A percentile compares a stretch with the other conserved stretches of the same genome.
These are phyloP conservation scores for Anarsia innoxiella DNA, from an alignment of 2,888 invertebrate genomes.

Conservation along the genomic window DNA sequence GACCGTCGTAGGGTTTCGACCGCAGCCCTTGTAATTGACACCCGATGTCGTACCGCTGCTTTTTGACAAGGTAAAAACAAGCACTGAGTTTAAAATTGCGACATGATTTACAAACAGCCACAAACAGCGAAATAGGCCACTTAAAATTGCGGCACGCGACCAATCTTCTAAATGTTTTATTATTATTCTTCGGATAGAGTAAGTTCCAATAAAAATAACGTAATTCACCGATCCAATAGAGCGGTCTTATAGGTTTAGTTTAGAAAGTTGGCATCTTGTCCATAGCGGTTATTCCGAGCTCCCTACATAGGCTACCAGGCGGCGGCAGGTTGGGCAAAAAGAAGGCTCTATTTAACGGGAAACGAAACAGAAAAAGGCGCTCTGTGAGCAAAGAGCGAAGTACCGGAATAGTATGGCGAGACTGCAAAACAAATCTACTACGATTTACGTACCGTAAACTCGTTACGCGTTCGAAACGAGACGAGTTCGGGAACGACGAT, in stretches of 20 bases:
- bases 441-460: slow-evolving; percentile 74
- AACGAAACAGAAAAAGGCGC: slow-evolving; percentile 59
- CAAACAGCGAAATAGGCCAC: no score
- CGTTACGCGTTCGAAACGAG: slow-evolving; percentile 63
- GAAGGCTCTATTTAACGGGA: slow-evolving; percentile 61
- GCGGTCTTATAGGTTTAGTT: slow-evolving; percentile 64
- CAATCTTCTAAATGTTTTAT: slow-evolving; percentile 59
- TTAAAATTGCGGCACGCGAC: slow-evolving; percentile 46
- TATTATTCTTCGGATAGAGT: slow-evolving; percentile 44
- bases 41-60: no score
- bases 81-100: no score
- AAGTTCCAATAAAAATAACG: slow-evolving; percentile 62
- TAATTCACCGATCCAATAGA: slow-evolving; percentile 58
- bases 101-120: no score
- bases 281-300: slow-evolving; percentile 63
- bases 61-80: no score
- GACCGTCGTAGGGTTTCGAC: slow-evolving; percentile 59
- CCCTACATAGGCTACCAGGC: slow-evolving; percentile 57
- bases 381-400: slow-evolving; percentile 53
- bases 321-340: slow-evolving; percentile 56
- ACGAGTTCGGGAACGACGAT: slow-evolving; percentile 38
- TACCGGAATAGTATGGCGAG: slow-evolving; percentile 60
- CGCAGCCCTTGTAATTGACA: slow-evolving; percentile 63
- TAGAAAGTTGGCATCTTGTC: slow-evolving; percentile 73
- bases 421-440: slow-evolving; percentile 68